Percentiles rank a stretch among this genome's conserved stretches.
Conservation (phyloP, 2,888 invertebrate species). For the Trichopria drosophilae region DNA sequence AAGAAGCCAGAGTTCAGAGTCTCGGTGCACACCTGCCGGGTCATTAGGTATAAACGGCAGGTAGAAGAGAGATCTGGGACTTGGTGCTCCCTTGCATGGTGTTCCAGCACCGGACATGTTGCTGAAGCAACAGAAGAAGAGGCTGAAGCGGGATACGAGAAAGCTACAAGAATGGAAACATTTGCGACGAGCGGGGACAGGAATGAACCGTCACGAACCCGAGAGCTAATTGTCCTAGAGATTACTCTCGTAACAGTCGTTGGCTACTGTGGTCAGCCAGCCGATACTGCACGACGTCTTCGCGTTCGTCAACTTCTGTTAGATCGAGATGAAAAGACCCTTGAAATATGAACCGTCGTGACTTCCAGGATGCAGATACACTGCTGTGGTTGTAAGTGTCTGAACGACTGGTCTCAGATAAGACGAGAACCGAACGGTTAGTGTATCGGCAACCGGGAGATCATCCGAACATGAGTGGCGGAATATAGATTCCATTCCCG, state of each 20-base stretch:
- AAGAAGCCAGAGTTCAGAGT: constrained; percentile 34
- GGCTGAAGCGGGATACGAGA: constrained; percentile 7
- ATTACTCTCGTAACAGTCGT: constrained; percentile 51
- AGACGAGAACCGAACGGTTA: no score
- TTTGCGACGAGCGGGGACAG: constrained; percentile 33
- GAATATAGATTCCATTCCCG: no score
- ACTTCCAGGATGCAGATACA: no score
- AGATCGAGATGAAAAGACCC: no score
- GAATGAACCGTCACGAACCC: constrained; percentile 56
- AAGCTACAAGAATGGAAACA: not conserved
- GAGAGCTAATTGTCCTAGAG: constrained; percentile 56
- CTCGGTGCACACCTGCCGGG: constrained; percentile 55
- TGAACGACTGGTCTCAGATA: no score
- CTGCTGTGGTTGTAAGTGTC: no score
- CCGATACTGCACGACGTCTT: constrained; percentile 27
- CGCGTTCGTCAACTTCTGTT: constrained; percentile 6
- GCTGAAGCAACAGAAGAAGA: not conserved
- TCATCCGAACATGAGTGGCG: no score
- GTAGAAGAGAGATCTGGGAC: constrained; percentile 36
- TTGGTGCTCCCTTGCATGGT: not conserved
- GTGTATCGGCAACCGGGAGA: no score
- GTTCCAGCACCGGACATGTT: not conserved
- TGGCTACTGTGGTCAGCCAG: constrained; percentile 35
- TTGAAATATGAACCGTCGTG: no score
- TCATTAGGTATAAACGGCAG: constrained; percentile 56